A percentile compares a stretch with the other conserved stretches of the same genome.
Conservation (phyloP, 2,113 vertebrate species). For the Progne subis region DNA sequence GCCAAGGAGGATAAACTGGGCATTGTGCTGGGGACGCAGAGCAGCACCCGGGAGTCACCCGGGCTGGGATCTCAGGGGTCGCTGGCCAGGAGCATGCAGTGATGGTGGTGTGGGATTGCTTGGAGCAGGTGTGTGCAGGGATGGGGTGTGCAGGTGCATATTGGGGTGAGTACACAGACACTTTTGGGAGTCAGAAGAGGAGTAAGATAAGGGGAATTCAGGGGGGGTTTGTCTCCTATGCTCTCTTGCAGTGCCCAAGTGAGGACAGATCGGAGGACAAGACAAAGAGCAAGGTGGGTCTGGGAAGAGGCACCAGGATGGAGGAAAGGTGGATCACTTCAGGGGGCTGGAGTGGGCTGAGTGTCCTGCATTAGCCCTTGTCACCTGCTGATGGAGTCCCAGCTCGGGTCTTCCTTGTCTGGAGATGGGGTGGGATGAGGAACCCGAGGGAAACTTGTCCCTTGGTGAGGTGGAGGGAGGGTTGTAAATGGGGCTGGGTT, state of each 20-base stretch:
- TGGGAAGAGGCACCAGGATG: not conserved
- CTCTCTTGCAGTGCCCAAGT: constrained; percentile 57
- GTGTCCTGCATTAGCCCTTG: not conserved
- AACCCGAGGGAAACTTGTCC: not conserved
- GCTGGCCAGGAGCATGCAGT: not conserved
- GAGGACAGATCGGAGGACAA: not conserved
- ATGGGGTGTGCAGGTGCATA: not conserved
- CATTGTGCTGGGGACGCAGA: not conserved
- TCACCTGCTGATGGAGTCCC: not conserved
- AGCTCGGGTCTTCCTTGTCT: accelerated
- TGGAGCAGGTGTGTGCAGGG: not conserved
- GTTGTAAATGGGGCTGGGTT: not conserved
- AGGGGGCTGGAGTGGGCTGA: not conserved
- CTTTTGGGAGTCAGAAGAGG: not conserved
- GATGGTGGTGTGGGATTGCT: not conserved
- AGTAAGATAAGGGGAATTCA: not conserved
- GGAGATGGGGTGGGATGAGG: not conserved
- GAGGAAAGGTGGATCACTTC: not conserved
- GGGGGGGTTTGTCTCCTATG: not conserved
- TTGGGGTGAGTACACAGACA: not conserved
- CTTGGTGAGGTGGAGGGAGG: not conserved
- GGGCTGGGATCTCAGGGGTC: not conserved
- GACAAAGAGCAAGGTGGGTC: constrained; percentile 28
- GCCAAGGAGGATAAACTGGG: not conserved
- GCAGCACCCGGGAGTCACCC: not conserved